Percentiles rank a stretch among this genome's conserved stretches.
Conservation (phyloP, 2,113 vertebrate species). For the Amia ocellicauda region DNA sequence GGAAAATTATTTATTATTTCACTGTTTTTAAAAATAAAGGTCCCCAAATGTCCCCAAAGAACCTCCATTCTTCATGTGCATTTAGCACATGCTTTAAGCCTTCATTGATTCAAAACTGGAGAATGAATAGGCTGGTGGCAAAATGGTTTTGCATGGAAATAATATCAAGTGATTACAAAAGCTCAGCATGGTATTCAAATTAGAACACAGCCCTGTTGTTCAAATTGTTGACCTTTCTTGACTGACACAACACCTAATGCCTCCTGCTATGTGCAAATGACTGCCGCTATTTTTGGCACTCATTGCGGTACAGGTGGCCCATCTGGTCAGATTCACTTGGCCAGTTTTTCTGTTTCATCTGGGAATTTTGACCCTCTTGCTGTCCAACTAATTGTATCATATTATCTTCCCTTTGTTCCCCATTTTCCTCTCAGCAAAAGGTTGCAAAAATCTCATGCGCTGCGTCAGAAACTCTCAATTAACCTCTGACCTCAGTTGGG, state of each 20-base stretch:
- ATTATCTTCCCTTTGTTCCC: constrained; percentile 84
- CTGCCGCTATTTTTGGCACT: constrained; percentile 67
- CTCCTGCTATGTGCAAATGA: constrained; percentile 45
- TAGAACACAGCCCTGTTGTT: neutral
- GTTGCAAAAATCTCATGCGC: constrained; percentile 88
- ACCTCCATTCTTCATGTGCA: too few relatives aligned
- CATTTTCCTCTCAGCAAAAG: constrained; percentile 74
- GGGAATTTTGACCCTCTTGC: constrained; percentile 73
- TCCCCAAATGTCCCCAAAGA: too few relatives aligned
- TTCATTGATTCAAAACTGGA: neutral
- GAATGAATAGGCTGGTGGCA: neutral
- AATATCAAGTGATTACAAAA: neutral
- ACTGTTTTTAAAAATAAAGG: too few relatives aligned
- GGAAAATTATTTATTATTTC: too few relatives aligned
- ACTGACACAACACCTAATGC: constrained; percentile 50
- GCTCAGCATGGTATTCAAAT: constrained; percentile 4
- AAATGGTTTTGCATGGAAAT: neutral
- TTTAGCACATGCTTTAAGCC: too few relatives aligned
- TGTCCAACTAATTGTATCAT: constrained; percentile 93
- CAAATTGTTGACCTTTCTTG: neutral
- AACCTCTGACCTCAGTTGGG: constrained; percentile 84
- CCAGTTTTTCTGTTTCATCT: constrained; percentile 67
- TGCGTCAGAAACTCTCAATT: constrained; percentile 88
- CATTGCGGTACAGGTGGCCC: constrained; percentile 66
- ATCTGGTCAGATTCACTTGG: constrained; percentile 70